Percentiles rank a stretch among this genome's conserved stretches.
Evolutionary conservation across 2,797 vertebrate genomes (phyloP).

Genomic region (Eulemur albifrons): DNA sequence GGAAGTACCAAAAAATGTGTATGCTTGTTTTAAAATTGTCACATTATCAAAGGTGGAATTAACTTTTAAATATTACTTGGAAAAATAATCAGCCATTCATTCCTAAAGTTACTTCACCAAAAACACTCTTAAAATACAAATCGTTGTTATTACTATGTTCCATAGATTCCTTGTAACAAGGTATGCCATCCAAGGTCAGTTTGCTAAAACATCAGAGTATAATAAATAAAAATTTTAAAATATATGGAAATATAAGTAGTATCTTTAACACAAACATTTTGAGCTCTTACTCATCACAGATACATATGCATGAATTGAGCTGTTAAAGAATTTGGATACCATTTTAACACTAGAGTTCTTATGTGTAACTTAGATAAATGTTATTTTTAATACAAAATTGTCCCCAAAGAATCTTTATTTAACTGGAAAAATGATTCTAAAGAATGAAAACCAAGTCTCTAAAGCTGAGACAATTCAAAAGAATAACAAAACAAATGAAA

Average conservation of each 20-base stretch:
- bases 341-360: not conserved
- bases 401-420: not conserved
- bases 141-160: not conserved
- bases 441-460: not conserved
- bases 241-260: not conserved
- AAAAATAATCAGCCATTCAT: not conserved
- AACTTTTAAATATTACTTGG: not conserved
- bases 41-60: not conserved
- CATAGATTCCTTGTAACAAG: not conserved
- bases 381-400: constrained; percentile 8
- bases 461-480: not conserved
- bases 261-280: not conserved
- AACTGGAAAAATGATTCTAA: not conserved
- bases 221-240: not conserved
- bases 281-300: not conserved
- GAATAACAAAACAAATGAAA: not conserved
- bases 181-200: not conserved
- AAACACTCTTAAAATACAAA: not conserved
- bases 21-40: not conserved
- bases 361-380: not conserved
- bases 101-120: not conserved
- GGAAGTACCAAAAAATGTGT: not conserved
- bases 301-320: not conserved
- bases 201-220: not conserved
- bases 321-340: not conserved